Evolutionary conservation across 2,113 vertebrate genomes (phyloP).

Genomic region (Bambusicola thoracicus): DNA sequence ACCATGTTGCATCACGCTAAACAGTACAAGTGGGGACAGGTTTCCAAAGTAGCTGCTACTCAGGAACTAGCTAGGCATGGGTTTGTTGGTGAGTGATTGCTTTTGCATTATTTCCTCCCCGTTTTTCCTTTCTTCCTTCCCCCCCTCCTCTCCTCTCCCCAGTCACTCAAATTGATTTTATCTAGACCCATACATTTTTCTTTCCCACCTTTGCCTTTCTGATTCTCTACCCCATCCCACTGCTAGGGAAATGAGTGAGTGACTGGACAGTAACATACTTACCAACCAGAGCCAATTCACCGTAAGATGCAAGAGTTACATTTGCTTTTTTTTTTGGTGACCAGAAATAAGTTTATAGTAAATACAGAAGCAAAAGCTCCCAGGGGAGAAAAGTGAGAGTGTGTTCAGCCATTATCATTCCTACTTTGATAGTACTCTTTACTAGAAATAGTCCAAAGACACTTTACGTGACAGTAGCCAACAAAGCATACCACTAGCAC

Average conservation of each 20-base stretch:
- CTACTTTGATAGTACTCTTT: not conserved
- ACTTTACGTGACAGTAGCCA: not conserved
- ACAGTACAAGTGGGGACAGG: not conserved
- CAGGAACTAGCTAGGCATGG: not conserved
- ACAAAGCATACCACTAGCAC: not conserved
- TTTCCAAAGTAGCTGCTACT: not conserved
- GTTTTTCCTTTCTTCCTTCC: too few species aligned
- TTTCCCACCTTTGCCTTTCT: not conserved
- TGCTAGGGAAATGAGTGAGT: fast-evolving
- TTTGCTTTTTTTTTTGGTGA: not conserved
- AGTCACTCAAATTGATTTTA: not conserved
- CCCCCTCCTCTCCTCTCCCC: too few species aligned
- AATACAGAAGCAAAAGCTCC: not conserved
- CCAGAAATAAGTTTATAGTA: not conserved
- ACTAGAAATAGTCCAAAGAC: not conserved
- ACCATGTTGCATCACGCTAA: fast-evolving
- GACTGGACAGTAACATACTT: not conserved
- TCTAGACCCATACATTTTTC: not conserved
- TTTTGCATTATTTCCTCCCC: not conserved
- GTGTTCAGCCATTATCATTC: not conserved
- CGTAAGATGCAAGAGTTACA: not conserved
- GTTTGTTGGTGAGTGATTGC: not conserved
- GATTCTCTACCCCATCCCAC: not conserved
- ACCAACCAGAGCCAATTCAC: not conserved
- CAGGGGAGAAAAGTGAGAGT: not conserved